Evolutionary conservation across 2,888 invertebrate species (phyloP), one percentile per base, ranked within the genome.

Genomic region (Drosophila testacea): DNA sequence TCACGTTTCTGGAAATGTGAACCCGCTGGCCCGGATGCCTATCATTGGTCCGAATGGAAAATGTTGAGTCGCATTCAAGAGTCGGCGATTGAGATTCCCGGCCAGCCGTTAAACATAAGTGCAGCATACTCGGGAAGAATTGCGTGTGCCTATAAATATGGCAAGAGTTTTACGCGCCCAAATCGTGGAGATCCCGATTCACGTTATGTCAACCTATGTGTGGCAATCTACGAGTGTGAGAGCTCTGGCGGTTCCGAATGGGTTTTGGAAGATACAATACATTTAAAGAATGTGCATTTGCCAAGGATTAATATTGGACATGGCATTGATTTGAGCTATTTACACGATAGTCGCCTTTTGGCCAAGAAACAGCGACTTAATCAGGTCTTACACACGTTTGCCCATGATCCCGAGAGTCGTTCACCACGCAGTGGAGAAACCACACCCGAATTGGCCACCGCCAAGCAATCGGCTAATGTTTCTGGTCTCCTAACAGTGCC

Each of bases 191-290:
- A 96, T 91, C 95, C 95, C 0, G 95, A 96, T 71, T 96, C 96
- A 1, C 94, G 97, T 61, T 98, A 96, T 91, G 97, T 98, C 28
- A 97, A 98, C 92, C 93, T 98, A 1, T 96, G 97, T 92, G 98
- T 99, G 6, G 98, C 98, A 47, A 98, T 99, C 76, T 99, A 98
- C 93, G 99, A 99, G 92, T 99, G 99, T 92, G 99, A 99, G 93
- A 99, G 99, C 77, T 98, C 98, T 6, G 99, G 98, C 52, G 99
- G 97, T 65, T 96, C 96, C 41, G 96, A 96, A 89, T 99, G 99
- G 99, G 94, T 98, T 47, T 93, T 98, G 10, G 99, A 99, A 91
- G 99, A 99, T 86, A 98, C 97, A 0, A 98, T 99, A 80, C 97
- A 98, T 79, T 93, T 99, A 84, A 96, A 97, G 91, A 98, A 98